These are phyloP conservation scores for Aepyceros melampus DNA, from an alignment of 2,113 vertebrate species.

Conservation along the genomic window DNA sequence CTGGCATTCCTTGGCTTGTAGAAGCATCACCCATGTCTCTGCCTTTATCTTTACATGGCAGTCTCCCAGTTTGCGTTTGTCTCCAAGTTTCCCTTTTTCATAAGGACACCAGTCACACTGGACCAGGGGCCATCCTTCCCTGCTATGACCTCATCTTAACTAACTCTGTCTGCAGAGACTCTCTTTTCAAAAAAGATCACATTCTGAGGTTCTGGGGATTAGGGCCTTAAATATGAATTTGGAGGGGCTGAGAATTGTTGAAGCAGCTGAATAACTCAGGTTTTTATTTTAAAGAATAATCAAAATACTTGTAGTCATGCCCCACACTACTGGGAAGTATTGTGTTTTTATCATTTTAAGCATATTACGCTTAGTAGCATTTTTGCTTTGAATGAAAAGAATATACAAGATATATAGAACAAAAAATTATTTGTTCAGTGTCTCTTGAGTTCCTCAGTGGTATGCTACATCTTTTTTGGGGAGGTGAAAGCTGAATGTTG, in stretches of 20 bases:
- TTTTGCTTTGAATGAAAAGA: not conserved
- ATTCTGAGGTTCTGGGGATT: not conserved
- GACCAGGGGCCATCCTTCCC: not conserved
- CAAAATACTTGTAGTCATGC: not conserved
- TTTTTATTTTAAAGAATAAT: slow-evolving; percentile 34
- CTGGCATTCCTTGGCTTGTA: not conserved
- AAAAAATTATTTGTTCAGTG: not conserved
- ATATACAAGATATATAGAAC: not conserved
- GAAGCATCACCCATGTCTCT: not conserved
- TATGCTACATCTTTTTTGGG: not conserved
- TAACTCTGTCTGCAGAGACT: not conserved
- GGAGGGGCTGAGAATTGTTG: not conserved
- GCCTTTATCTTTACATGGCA: not conserved
- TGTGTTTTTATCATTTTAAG: not conserved
- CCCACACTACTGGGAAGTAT: not conserved
- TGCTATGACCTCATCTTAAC: not conserved
- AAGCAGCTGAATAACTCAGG: not conserved
- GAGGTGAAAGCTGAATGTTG: not conserved
- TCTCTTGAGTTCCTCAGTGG: not conserved
- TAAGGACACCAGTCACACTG: not conserved
- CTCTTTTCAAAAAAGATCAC: not conserved
- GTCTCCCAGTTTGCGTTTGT: not conserved
- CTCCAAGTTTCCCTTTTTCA: not conserved
- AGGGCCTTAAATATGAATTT: not conserved
- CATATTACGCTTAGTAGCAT: not conserved